phyloP scores from a whole-genome alignment of 2,113 vertebrate species.

The Damaliscus lunatus region DNA sequence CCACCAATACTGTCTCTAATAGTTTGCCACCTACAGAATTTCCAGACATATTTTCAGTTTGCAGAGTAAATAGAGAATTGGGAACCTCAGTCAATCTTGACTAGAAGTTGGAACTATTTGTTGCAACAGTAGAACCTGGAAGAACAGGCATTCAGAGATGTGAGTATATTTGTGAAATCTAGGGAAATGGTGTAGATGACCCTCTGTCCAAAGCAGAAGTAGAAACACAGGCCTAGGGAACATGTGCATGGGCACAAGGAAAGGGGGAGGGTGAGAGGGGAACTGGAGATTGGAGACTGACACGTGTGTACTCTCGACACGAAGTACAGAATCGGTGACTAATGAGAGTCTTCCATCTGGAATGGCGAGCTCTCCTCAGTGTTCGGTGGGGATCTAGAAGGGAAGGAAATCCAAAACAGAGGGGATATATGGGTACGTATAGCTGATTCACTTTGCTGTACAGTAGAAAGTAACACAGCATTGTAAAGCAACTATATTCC shows the following conservation, averaged over 20 bases:
- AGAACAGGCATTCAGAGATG: not conserved
- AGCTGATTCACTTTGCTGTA: not conserved
- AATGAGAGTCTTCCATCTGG: accelerated
- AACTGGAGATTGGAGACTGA: accelerated
- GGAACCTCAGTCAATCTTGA: not conserved
- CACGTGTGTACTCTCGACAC: accelerated
- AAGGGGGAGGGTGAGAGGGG: accelerated
- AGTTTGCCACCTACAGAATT: not conserved
- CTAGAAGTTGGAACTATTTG: not conserved
- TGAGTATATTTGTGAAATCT: not conserved
- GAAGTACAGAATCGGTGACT: accelerated
- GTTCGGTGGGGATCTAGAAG: accelerated
- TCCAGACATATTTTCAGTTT: not conserved
- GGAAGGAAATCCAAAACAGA: not conserved
- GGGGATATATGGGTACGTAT: accelerated
- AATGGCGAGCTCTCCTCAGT: accelerated
- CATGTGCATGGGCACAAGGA: accelerated
- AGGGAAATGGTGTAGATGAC: not conserved
- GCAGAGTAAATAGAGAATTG: not conserved
- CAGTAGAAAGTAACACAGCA: not conserved
- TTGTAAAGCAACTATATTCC: not conserved
- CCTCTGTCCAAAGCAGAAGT: not conserved
- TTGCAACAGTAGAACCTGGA: not conserved
- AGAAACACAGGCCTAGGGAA: not conserved
- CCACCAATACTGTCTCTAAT: not conserved